Evolutionary conservation across 2,888 invertebrate species (phyloP).

Genomic region (Siphlonurus alternatus): DNA sequence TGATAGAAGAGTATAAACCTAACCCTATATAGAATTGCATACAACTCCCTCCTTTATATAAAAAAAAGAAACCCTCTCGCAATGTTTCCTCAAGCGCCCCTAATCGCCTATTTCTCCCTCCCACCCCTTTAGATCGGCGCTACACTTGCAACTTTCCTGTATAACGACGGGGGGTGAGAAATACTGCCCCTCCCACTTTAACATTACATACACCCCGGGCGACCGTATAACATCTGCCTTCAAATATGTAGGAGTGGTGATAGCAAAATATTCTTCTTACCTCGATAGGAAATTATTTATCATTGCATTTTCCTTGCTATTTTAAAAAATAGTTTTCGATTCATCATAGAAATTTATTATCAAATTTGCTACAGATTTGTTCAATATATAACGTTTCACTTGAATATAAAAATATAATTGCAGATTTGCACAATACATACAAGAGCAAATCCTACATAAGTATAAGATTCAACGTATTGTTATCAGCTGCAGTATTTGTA

Average conservation of each 20-base stretch:
- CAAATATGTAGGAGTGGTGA: not conserved
- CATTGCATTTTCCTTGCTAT: no score
- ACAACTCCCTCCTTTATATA: not conserved
- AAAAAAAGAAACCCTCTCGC: not conserved
- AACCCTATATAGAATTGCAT: not conserved
- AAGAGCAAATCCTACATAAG: no score
- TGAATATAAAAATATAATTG: no score
- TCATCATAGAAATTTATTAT: no score
- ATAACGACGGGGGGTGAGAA: not conserved
- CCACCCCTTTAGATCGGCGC: not conserved
- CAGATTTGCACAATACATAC: no score
- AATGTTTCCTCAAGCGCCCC: not conserved
- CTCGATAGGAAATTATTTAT: no score
- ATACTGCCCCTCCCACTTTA: not conserved
- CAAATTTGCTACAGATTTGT: no score
- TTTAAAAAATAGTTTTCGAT: no score
- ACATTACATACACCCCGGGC: not conserved
- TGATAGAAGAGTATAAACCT: not conserved
- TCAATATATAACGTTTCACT: no score
- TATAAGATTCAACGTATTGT: no score
- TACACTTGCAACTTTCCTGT: not conserved
- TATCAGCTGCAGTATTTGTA: no score
- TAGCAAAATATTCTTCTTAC: no score
- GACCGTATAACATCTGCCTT: slow-evolving; percentile 1
- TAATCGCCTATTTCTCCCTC: not conserved